phyloP scores from a whole-genome alignment of 2,113 vertebrate genomes.

The Peromyscus californicus region DNA sequence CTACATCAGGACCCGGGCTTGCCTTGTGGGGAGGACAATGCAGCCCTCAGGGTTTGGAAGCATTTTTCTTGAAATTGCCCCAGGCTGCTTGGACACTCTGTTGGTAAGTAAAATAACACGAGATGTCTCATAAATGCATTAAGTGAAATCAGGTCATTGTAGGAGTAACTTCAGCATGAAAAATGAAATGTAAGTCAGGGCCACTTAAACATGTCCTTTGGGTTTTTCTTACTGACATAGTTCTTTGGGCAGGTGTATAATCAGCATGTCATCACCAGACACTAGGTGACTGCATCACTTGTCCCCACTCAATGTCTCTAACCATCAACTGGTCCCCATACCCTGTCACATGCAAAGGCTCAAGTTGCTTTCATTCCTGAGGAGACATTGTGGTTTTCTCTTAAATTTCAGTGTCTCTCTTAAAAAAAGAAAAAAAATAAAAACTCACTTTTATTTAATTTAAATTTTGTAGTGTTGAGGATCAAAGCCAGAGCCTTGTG shows the following conservation, averaged over 20 bases:
- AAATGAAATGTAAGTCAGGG: neutral
- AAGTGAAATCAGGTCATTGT: neutral
- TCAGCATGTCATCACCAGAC: neutral
- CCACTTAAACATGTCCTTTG: neutral
- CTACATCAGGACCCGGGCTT: too few species aligned
- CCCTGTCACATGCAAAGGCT: neutral
- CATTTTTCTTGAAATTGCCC: neutral
- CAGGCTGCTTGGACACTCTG: neutral
- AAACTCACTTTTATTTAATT: neutral
- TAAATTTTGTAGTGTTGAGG: neutral
- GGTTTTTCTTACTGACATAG: neutral
- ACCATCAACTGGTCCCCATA: neutral
- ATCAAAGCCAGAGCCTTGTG: neutral
- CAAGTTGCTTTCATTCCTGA: neutral
- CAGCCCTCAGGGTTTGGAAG: neutral
- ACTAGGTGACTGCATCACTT: neutral
- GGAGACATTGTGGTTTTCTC: neutral
- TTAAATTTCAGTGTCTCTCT: neutral
- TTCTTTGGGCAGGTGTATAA: neutral
- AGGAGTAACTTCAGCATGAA: neutral
- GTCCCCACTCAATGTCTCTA: neutral
- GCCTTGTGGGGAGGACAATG: neutral
- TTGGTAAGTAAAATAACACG: slow-evolving; percentile 21
- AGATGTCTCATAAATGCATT: neutral
- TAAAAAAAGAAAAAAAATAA: neutral